A percentile compares a stretch with the other conserved stretches of the same genome.
Evolutionary conservation across 2,113 vertebrate genomes (phyloP).

Genomic region (Illadopsis cleaveri): DNA sequence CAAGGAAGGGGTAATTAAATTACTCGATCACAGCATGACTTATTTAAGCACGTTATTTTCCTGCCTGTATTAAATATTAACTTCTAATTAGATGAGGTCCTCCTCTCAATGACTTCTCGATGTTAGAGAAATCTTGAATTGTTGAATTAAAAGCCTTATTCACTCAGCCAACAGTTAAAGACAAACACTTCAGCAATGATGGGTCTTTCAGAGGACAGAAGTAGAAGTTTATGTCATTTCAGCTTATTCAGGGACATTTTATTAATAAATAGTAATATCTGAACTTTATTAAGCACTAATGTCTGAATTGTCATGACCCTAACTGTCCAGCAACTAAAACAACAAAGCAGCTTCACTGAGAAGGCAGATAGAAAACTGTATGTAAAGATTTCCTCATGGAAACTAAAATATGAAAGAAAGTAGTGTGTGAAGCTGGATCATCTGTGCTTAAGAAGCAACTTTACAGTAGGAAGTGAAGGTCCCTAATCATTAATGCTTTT

Average conservation of each 20-base stretch:
- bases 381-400: background rate
- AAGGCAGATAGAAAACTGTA: background rate
- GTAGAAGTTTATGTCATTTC: background rate
- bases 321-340: background rate
- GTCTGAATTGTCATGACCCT: background rate
- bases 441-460: background rate
- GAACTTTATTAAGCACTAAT: background rate
- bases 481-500: background rate
- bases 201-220: background rate
- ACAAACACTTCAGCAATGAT: background rate
- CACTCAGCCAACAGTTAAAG: background rate
- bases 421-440: background rate
- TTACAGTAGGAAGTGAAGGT: background rate
- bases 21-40: background rate
- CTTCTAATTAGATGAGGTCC: background rate
- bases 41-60: background rate
- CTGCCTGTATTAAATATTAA: constrained; percentile 15
- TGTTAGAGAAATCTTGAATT: background rate
- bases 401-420: background rate
- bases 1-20: background rate
- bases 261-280: background rate
- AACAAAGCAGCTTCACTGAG: background rate
- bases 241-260: background rate
- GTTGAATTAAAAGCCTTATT: background rate
- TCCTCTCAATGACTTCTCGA: background rate